Evolutionary conservation across 2,113 vertebrate species (phyloP), one percentile per base, ranked within the genome.

Genomic region (Agapornis roseicollis): DNA sequence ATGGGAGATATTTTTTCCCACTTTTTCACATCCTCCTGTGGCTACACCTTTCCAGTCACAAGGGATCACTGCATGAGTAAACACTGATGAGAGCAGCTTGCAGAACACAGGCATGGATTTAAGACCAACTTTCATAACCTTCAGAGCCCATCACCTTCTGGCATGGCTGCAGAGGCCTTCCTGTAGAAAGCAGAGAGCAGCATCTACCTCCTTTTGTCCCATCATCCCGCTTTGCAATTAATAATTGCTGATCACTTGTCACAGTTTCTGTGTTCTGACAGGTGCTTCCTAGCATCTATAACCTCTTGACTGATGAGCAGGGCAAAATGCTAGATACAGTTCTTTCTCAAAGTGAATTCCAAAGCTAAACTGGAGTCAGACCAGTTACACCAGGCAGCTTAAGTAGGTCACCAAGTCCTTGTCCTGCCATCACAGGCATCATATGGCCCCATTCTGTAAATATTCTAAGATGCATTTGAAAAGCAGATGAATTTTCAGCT

Each of bases 401-500:
- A 85, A 92, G 19, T 15, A 56, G n/a, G 41, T 84, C 53, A 91
- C 71, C 50, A 39, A 33, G 23, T 73, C 31, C 22, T 88, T 80
- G 58, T 80, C 17, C 35, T 79, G 66, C 33, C 47, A 33, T 89
- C 55, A 49, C 37, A 88, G 50, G 28, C 23, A 70, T 83, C 46
- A 19, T 64, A 41, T 15, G 46, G 28, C 80, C 69, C 68, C 37
- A 73, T 83, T 93, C 80, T 73, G 52, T 85, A 60, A 77, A 53
- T 90, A 83, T 88, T 86, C 64, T 83, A 68, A 88, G 33, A 35
- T 88, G 25, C 25, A 11, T 85, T 68, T 8, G 1, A 80, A 90
- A 91, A 91, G 52, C 81, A 89, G 88, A 77, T 77, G 68, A 31
- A 61, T 77, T 93, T 88, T 88, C 85, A 90, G 68, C 37, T 58